phyloP scores from a whole-genome alignment of 2,113 vertebrate species.

The Gnathonemus longibarbis region DNA sequence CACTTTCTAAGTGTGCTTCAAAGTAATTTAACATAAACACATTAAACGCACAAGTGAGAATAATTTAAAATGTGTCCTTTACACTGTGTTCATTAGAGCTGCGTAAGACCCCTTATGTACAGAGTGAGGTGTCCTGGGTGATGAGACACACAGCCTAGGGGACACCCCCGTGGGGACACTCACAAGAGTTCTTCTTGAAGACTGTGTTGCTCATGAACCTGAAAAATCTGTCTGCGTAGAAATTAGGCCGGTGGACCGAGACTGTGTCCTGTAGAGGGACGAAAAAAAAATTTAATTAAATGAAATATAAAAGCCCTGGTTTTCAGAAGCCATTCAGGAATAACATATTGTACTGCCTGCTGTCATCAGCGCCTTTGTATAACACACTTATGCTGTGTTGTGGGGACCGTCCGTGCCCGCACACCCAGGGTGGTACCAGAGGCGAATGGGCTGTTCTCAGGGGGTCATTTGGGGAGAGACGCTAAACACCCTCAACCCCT shows the following conservation, averaged over 20 bases:
- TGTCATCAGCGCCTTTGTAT: not conserved
- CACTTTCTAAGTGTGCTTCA: not conserved
- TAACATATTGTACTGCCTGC: not conserved
- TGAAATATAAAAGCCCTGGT: not conserved
- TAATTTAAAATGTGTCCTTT: not conserved
- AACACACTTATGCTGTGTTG: not conserved
- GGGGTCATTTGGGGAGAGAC: not conserved
- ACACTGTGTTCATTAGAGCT: not conserved
- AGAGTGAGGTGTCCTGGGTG: not conserved
- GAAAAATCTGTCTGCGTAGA: conserved; percentile 95
- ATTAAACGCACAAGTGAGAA: not conserved
- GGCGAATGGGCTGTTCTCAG: not conserved
- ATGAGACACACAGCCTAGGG: not conserved
- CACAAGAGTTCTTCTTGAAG: conserved; percentile 92
- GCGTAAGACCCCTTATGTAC: not conserved
- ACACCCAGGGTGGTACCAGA: not conserved
- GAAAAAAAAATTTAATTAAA: not conserved
- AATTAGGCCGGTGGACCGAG: conserved; percentile 91
- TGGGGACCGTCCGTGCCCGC: not conserved
- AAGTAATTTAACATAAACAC: not conserved
- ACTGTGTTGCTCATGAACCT: conserved; percentile 95
- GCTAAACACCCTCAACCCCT: not conserved
- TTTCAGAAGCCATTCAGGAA: not conserved
- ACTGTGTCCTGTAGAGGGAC: conserved; percentile 79
- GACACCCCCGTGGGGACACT: conserved; percentile 45